Evolutionary conservation across 1,140 invertebrate genomes (phyloP), one percentile per base, ranked within the genome.

Genomic region (Drosophila lini): DNA sequence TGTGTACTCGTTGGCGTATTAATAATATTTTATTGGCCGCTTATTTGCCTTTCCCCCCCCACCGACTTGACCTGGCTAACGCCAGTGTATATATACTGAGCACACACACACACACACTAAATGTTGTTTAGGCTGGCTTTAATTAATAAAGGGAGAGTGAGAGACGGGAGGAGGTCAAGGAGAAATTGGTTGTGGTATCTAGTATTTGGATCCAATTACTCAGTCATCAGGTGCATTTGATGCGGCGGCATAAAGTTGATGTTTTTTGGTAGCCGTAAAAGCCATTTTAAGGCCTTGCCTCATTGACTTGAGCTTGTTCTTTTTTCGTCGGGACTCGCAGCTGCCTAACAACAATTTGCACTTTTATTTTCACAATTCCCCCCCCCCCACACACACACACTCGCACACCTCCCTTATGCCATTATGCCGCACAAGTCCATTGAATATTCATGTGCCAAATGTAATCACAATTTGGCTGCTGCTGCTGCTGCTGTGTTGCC

Each of bases 1-100:
- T 74, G 63, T 81, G 76, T 74, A 22, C 52, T 63, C 60, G 76
- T 58, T 80, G 76, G 83, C 80, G 69, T 88, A 89, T 69, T 88
- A 88, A 83, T 89, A 88, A 88, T 88, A 89, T 74, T 88, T 89
- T 88, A 88, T 84, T 89, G 77, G 68, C 68, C 83, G 77, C 80
- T 78, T 89, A 83, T 88, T 88, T 89, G 84, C 80, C 76, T 86
- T 80, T 19, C 25, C 31, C 44, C 10, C 15, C 9, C 50, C 16
- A 16, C 47, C 52, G 67, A 64, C 62, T 65, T 67, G 52, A 53
- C 47, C 59, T 36, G 59, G 47, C 81, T 73, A 75, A 63, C 16
- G 52, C 61, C 34, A 38, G 34, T n/a, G 50, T 36, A 19, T 19
- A 61, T 22, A 62, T 70, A 70, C 45, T 42, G 70, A 68, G 53